Evolutionary conservation across 2,113 vertebrate species (phyloP), one percentile per base, ranked within the genome.

Genomic region (Cyanoramphus novaezelandiae): DNA sequence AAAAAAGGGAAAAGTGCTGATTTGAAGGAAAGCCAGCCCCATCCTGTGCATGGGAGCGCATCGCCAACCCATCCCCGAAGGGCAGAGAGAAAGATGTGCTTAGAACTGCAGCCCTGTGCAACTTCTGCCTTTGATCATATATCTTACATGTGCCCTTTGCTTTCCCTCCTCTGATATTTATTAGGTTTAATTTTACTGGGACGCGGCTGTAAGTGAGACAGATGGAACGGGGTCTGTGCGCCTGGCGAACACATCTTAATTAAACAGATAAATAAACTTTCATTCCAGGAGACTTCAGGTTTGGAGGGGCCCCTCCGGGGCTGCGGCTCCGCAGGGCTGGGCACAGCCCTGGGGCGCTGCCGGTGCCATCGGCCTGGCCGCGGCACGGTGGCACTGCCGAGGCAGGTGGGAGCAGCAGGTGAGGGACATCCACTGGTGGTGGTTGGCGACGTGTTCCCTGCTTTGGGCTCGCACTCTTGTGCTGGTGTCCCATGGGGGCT

Each of bases 241-340:
- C 97, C 97, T 96, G 96, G 97, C 95, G 97, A 97, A 95, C 53
- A 95, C 96, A 91, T 98, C 98, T 98, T 98, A 98, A 98, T 98
- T 98, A 98, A 98, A 98, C 97, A 98, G 97, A 98, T 98, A 98
- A 98, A 98, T 98, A 98, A 98, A 98, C 97, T 97, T 97, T 94
- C 95, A 85, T 96, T 96, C 95, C 94, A 86, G 90, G 89, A 60
- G 79, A 43, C 92, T 95, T 93, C 64, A 63, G 93, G 94, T 96
- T 93, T 1, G 13, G 97, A 95, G 97, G 95, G 93, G 93, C 85
- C 96, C 77, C 53, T 62, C 82, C 6, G 24, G 86, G 90, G 69
- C 82, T 90, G 94, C 5, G 1, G 82, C 76, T 94, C 78, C 1
- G 0, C 3, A 0, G 86, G 85, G 64, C 79, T 46, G 17, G 87